Evolutionary conservation across 2,888 invertebrate species (phyloP).

Genomic region (Torymus aiolomorphi): DNA sequence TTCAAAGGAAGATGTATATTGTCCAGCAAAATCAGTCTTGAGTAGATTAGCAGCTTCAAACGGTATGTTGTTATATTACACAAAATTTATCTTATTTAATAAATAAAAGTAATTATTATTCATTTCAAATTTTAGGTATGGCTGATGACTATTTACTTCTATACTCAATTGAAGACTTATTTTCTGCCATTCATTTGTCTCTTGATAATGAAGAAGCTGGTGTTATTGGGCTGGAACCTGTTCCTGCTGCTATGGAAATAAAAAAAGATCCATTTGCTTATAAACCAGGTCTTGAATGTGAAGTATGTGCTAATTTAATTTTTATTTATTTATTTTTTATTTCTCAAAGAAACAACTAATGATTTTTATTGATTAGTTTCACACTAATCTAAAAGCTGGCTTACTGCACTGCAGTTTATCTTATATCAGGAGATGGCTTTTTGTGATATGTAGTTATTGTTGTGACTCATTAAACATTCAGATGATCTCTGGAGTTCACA

Average conservation of each 20-base stretch:
- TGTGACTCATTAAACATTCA: slow-evolving; percentile 64
- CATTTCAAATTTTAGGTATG: slow-evolving; percentile 46
- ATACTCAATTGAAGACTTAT: slow-evolving; percentile 71
- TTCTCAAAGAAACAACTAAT: slow-evolving; percentile 1
- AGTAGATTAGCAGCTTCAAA: slow-evolving; percentile 27
- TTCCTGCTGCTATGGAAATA: slow-evolving; percentile 69
- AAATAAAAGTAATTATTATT: not conserved
- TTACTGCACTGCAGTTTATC: slow-evolving; percentile 68
- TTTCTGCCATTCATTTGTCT: slow-evolving; percentile 66
- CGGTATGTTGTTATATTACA: slow-evolving; percentile 1
- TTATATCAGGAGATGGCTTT: slow-evolving; percentile 70
- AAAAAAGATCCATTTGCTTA: slow-evolving; percentile 72
- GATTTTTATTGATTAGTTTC: slow-evolving; percentile 62
- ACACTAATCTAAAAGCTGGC: slow-evolving; percentile 60
- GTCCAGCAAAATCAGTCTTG: slow-evolving; percentile 43
- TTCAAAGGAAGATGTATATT: slow-evolving; percentile 27
- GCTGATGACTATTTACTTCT: slow-evolving; percentile 64
- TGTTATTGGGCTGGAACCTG: slow-evolving; percentile 40
- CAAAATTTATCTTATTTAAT: not conserved
- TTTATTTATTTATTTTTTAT: not conserved
- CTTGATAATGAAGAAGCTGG: slow-evolving; percentile 36
- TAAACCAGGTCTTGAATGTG: slow-evolving; percentile 70
- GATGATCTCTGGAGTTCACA: slow-evolving; percentile 66
- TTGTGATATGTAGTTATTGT: slow-evolving; percentile 71
- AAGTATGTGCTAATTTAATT: slow-evolving; percentile 65